Evolutionary conservation across 2,113 vertebrate species (phyloP), one percentile per base, ranked within the genome.

Genomic region (Daubentonia madagascariensis): DNA sequence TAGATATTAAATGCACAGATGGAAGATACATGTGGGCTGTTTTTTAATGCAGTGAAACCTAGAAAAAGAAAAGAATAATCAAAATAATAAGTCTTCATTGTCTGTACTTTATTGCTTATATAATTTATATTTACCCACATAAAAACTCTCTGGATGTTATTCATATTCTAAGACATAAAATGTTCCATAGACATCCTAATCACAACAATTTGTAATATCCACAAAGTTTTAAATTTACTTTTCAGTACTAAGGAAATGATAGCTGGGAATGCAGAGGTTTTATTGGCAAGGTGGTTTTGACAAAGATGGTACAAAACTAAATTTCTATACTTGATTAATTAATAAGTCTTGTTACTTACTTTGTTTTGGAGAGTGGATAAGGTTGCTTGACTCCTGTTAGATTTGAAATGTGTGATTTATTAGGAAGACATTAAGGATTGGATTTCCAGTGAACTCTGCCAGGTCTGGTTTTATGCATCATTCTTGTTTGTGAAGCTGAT

Each of bases 81-180:
- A 45, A 59, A 94, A 20, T 79, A 50, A 61, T 93, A 65, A 87
- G 13, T 91, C 13, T 25, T 80, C 37, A 23, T 52, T 65, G 17
- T 89, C 63, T 32, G 32, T 16, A 40, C 40, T 75, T 93, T 72
- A 52, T 30, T 52, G 35, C 52, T 79, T 91, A 20, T 95, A 28
- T 50, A 76, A 91, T 84, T 89, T 90, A 54, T 90, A 73, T 89
- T 95, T 95, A 90, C 25, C 17, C n/a, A 93, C 35, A 35, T 87
- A 65, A 73, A 76, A 93, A 67, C 72, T 68, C 72, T 68, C 88
- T 68, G 54, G 16, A 48, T 94, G 5, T 81, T 78, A 63, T 17
- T 37, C 18, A 50, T 89, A 52, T 81, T 88, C 25, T 18, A 92
- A 87, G 61, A 85, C 32, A 84, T 37, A 54, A 67, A 93, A 23